Conservation (phyloP, 2,888 invertebrate genomes). For the Drosophila testacea region DNA sequence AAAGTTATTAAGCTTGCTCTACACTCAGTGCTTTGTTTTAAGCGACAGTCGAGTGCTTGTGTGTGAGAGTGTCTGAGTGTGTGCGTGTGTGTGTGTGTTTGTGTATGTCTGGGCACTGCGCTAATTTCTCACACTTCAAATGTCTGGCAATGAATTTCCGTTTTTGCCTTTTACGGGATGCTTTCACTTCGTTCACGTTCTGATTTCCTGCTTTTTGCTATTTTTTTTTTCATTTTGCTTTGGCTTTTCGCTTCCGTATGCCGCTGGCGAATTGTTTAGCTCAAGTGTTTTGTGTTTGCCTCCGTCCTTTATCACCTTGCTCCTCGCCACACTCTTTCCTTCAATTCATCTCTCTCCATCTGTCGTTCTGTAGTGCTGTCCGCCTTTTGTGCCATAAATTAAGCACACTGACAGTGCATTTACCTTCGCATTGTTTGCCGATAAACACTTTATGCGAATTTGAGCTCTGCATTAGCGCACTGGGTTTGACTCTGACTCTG, state of each 20-base stretch:
- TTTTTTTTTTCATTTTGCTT: slow-evolving; percentile 41
- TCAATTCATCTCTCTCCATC: not conserved
- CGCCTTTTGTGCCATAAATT: slow-evolving; percentile 69
- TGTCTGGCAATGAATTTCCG: slow-evolving; percentile 78
- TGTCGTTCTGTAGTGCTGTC: slow-evolving; percentile 24
- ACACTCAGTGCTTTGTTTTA: slow-evolving; percentile 34
- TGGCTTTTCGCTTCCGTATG: slow-evolving; percentile 55
- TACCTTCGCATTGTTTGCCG: slow-evolving; percentile 59
- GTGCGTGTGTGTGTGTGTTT: slow-evolving; percentile 17
- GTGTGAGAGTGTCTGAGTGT: slow-evolving; percentile 13
- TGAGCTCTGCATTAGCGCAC: slow-evolving; percentile 50
- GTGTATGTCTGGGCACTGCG: slow-evolving; percentile 54
- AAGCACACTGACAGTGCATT: slow-evolving; percentile 69
- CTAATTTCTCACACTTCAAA: slow-evolving; percentile 79
- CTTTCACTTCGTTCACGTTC: slow-evolving; percentile 55
- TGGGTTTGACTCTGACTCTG: slow-evolving; percentile 15
- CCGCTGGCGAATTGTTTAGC: slow-evolving; percentile 57
- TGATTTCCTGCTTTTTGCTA: slow-evolving; percentile 61
- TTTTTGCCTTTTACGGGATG: slow-evolving; percentile 49
- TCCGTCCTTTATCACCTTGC: slow-evolving; percentile 22
- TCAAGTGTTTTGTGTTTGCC: slow-evolving; percentile 55
- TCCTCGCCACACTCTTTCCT: not conserved
- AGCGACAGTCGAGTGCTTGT: slow-evolving; percentile 17
- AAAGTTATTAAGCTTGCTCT: slow-evolving; percentile 35
- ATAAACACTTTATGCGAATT: slow-evolving; percentile 63